Base-by-base conservation (phyloP, 2,888 invertebrate genomes). In the Emesis furor region DNA sequence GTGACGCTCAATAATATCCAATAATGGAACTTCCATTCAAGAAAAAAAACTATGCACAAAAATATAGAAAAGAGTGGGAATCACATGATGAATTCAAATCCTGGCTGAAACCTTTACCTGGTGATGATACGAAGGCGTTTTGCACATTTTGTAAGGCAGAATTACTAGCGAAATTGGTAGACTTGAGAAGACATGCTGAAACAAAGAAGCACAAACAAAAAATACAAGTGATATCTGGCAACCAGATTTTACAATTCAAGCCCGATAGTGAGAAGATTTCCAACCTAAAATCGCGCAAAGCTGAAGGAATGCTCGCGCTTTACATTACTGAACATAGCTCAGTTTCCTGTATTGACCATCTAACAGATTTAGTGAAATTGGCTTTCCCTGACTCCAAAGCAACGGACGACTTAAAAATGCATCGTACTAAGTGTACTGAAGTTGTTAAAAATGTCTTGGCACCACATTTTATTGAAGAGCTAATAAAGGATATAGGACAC, bases 111-210 rank as follows among this genome's bases (percentile, higher is more conserved):
- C 12, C 10, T n/a, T 32, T 14, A n/a, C 39, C 39, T 32, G 6
- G 17, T 72, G 65, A 67, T 65, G 32, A 65, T 68, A 59, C 55
- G 55, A 59, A 59, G 17, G 55, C 55, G 55, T 24, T 24, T 59
- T 59, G 59, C 24, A 8, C 59, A n/a, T 55, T 51, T 77, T 30
- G 65, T 14, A 51, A 39, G 7, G 24, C 46, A 17, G 72, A 72
- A 90, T 93, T 93, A 94, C 17, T 24, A 59, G 59, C 59, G 14
- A 59, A 24, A 59, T n/a, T 59, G 17, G 55, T 59, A 59, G 59
- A 59, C 24, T 59, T 59, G 17, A 17, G 59, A 24, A 59, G 24
- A 59, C 59, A 59, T 59, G 59, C 59, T 59, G 59, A 59, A 24
- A 24, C 59, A 59, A 59, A 59, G 2, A 59, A 59, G 8, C 59